Base-by-base conservation (phyloP, 2,888 invertebrate species). In the Ophioninae sp. region DNA sequence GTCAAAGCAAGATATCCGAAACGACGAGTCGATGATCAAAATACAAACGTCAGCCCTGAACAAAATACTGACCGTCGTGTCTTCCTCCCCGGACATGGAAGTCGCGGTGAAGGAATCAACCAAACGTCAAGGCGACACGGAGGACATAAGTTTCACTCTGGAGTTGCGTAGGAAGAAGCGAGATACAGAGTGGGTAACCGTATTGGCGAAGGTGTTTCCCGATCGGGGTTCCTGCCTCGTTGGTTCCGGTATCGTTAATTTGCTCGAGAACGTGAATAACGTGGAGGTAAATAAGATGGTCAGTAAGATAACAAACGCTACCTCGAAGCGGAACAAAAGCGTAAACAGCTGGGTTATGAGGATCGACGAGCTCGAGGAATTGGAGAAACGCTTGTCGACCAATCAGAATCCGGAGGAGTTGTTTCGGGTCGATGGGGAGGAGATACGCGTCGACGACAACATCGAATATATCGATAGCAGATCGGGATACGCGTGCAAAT, bases 111-210 rank as follows among this genome's bases (percentile, higher is more conserved):
- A 92, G 76, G 93, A 93, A 82, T 89, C 92, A 7, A 88, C 89
- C 17, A 90, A 89, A 84, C 90, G 89, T 13, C 89, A 82, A 69
- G 85, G 83, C 10, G 91, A 91, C 70, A 87, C 86, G 0, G 92
- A 92, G 68, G 93, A 93, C 78, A 92, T 92, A 50, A 93, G 92
- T 79, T 93, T 93, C 77, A 92, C 91, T 0, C 89, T 93, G 37
- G 93, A 93, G 82, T 82, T 93, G 5, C 89, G 91, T 23, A 89
- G 91, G 21, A 91, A 91, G 65, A 93, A 92, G 64, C 86, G 89
- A 57, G 86, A 88, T 6, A 87, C 86, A 7, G 80, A 87, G 8
- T 70, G 83, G 10, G 56, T 87, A 1, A 91, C 90, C 0, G 92
- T 91, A 10, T 87, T 91, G 57, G 93, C 93, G 0, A 91, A 90